Evolutionary conservation across 2,888 invertebrate genomes (phyloP).

Genomic region (Cecidostiba fungosa): DNA sequence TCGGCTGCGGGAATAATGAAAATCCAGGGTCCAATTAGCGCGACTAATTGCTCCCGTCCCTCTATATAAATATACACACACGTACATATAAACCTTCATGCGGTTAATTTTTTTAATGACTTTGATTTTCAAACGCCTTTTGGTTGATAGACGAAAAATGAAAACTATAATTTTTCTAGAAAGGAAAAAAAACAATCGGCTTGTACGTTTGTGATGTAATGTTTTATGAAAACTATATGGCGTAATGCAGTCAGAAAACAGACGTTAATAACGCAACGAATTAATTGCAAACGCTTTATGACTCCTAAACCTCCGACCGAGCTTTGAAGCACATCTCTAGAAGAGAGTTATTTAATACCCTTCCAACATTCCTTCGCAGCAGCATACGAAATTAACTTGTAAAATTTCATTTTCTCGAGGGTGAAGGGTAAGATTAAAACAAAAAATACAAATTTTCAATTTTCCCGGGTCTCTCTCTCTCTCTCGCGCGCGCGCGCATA

Average conservation of each 20-base stretch:
- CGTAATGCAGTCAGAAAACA: not conserved
- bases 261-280: not conserved
- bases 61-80: not conserved
- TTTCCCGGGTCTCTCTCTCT: no score
- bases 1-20: constrained; percentile 36
- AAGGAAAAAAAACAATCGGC: no score
- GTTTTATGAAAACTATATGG: not conserved
- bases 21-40: constrained; percentile 54
- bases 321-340: not conserved
- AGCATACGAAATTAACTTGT: constrained; percentile 34
- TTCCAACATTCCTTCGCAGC: not conserved
- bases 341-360: not conserved
- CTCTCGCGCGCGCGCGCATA: not conserved
- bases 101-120: not conserved
- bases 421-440: not conserved
- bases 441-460: constrained; percentile 45
- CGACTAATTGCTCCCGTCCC: constrained; percentile 28
- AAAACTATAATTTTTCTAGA: no score
- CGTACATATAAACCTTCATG: no score
- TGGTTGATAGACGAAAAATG: no score
- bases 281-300: not conserved
- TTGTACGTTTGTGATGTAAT: not conserved
- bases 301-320: not conserved
- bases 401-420: constrained; percentile 27
- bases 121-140: not conserved